A percentile compares a stretch with the other conserved stretches of the same genome.
phyloP scores from a whole-genome alignment of 2,888 invertebrate species.

The Phalangium opilio region DNA sequence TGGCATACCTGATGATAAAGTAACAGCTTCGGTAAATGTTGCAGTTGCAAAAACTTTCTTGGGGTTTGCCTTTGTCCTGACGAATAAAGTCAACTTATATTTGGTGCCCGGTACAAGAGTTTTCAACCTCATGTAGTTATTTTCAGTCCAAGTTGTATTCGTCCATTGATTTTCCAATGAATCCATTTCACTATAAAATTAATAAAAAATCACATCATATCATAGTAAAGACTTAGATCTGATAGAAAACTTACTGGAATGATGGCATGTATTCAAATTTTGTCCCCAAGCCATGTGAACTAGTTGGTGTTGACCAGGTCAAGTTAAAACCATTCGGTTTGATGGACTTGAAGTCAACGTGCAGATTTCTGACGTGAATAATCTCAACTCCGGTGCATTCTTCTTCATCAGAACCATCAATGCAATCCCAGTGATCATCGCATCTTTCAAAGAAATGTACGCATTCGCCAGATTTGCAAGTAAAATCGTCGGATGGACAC shows the following conservation, averaged over 20 bases:
- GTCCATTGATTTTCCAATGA: slow-evolving; percentile 37
- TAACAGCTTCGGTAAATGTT: no score
- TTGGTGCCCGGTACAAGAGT: slow-evolving; percentile 49
- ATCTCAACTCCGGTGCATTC: no score
- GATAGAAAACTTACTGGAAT: slow-evolving; percentile 10
- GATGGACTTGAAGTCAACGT: no score
- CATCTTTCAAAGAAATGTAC: slow-evolving; percentile 33
- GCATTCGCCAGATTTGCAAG: slow-evolving; percentile 20
- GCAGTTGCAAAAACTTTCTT: no score
- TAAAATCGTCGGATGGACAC: slow-evolving; percentile 20
- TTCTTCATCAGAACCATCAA: slow-evolving; percentile 13
- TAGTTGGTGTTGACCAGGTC: no score
- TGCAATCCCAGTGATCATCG: slow-evolving; percentile 43
- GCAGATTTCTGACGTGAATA: no score
- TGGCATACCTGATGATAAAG: no score
- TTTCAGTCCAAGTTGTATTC: slow-evolving; percentile 44
- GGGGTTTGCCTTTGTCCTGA: no score
- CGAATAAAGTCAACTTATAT: slow-evolving; percentile 50
- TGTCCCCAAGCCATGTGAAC: slow-evolving; percentile 7
- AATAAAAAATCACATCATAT: no score
- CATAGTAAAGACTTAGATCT: no score
- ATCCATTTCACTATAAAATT: no score
- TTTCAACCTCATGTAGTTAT: slow-evolving; percentile 44
- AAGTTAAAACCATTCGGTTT: no score
- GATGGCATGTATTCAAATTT: slow-evolving; percentile 51